Evolutionary conservation across 2,797 vertebrate species (phyloP).

Genomic region (Catharus ustulatus): DNA sequence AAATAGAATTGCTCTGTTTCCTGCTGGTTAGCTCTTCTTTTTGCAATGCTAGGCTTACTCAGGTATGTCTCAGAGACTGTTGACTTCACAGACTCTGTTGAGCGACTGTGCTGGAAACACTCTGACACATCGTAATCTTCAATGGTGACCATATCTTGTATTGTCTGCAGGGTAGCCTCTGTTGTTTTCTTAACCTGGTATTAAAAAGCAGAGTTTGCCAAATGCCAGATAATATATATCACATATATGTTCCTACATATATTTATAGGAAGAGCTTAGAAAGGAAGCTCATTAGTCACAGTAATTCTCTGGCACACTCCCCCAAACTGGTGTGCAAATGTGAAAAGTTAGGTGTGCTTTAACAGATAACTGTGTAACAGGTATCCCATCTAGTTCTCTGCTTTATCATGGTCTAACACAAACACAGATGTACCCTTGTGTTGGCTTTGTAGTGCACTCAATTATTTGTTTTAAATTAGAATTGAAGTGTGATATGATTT

Average conservation of each 20-base stretch:
- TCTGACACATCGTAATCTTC: constrained; percentile 98
- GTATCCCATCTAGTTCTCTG: background rate
- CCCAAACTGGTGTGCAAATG: background rate
- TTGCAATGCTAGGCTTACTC: constrained; percentile 97
- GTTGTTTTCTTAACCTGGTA: constrained; percentile 95
- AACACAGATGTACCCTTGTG: background rate
- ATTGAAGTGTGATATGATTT: background rate
- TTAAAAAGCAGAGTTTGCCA: background rate
- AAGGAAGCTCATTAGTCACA: background rate
- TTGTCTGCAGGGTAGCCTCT: constrained; percentile 95
- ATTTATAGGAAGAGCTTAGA: background rate
- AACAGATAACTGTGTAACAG: background rate
- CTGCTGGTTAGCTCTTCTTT: constrained; percentile 97
- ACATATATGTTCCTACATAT: background rate
- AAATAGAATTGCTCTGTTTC: constrained; percentile 99
- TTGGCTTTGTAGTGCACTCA: background rate
- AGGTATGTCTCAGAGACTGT: constrained; percentile 96
- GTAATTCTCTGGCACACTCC: background rate
- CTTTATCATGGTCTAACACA: background rate
- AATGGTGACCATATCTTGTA: constrained; percentile 98
- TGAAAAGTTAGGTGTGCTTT: background rate
- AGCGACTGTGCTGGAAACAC: constrained; percentile 97
- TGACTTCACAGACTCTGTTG: constrained; percentile 96
- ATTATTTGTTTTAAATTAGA: background rate
- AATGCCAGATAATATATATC: background rate